phyloP scores from a whole-genome alignment of 2,797 vertebrate genomes.

The Pipistrellus nathusii region DNA sequence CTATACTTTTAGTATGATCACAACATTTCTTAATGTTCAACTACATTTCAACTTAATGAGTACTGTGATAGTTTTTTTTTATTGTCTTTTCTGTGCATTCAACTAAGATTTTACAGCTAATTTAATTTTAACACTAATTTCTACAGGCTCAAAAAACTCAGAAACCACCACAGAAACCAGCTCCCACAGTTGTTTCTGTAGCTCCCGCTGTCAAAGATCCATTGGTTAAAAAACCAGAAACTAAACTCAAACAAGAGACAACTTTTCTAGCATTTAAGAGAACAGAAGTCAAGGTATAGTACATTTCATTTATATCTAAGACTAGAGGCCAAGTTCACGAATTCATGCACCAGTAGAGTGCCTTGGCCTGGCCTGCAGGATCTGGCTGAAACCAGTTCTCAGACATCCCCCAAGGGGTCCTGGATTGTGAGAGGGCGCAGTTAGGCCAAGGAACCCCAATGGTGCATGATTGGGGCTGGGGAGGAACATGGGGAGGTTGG shows the following conservation, averaged over 20 bases:
- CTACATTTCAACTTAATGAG: background rate
- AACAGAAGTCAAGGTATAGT: conserved; percentile 91
- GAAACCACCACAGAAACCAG: conserved; percentile 96
- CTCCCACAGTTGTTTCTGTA: conserved; percentile 91
- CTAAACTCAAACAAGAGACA: conserved; percentile 95
- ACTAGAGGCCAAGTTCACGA: no score
- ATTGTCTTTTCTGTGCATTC: conserved; percentile 11
- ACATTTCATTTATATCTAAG: no score
- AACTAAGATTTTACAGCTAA: conserved; percentile 45
- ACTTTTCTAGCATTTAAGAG: conserved; percentile 98
- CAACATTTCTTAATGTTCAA: background rate
- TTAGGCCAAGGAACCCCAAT: no score
- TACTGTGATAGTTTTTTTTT: background rate
- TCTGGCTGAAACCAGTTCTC: no score
- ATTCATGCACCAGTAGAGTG: no score
- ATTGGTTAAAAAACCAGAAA: conserved; percentile 95
- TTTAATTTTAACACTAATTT: conserved; percentile 49
- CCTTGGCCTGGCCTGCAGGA: no score
- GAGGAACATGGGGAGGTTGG: no score
- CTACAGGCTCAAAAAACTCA: conserved; percentile 95
- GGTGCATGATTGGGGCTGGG: no score
- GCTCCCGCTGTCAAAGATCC: conserved; percentile 96
- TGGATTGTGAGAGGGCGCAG: no score
- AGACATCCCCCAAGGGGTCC: no score
- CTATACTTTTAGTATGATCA: background rate